These are phyloP conservation scores for Clanis bilineata DNA, from an alignment of 2,888 invertebrate genomes.

Conservation along the genomic window DNA sequence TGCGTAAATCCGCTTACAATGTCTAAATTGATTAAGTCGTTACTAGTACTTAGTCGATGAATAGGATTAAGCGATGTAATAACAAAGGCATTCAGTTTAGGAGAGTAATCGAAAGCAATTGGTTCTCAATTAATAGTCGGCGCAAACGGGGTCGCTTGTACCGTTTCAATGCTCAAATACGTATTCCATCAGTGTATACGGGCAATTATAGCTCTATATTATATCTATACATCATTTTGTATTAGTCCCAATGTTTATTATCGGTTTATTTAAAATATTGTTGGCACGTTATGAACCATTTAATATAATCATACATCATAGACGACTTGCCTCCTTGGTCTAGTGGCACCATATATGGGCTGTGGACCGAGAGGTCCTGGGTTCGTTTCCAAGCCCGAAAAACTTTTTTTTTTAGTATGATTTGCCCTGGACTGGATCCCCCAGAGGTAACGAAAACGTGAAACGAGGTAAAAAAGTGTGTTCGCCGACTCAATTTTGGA, in stretches of 20 bases:
- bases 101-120: conserved; percentile 6
- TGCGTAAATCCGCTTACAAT: conserved; percentile 1
- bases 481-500: too few relatives aligned
- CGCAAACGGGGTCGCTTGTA: neutral
- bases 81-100: conserved; percentile 1
- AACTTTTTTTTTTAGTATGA: too few relatives aligned
- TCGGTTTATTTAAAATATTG: neutral
- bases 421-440: too few relatives aligned
- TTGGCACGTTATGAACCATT: too few relatives aligned
- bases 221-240: too few relatives aligned
- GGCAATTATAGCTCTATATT: neutral
- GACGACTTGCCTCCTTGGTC: too few relatives aligned
- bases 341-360: too few relatives aligned
- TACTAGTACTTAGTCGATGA: neutral
- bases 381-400: too few relatives aligned
- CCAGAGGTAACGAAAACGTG: too few relatives aligned
- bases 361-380: too few relatives aligned
- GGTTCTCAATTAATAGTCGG: neutral
- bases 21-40: conserved; percentile 4
- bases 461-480: too few relatives aligned
- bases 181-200: neutral
- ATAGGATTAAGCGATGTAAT: conserved; percentile 1
- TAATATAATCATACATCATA: too few relatives aligned
- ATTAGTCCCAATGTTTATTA: neutral
- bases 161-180: neutral